Evolutionary conservation across 2,888 invertebrate genomes (phyloP), one percentile per base, ranked within the genome.

Genomic region (Catocala fraxini): DNA sequence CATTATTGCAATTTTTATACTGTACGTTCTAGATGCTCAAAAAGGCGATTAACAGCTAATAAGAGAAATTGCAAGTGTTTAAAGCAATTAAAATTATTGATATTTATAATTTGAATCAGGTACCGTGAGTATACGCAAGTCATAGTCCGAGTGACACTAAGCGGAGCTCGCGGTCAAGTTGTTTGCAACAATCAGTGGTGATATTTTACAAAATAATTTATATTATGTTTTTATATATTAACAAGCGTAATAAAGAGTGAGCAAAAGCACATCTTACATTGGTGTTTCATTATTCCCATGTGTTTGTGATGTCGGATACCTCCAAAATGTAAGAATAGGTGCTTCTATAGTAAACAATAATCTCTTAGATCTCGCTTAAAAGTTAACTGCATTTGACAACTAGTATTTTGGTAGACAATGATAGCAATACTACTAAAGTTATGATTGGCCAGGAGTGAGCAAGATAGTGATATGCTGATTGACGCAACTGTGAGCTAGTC

Each of bases 241-340:
- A 93, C 93, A 92, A 90, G 86, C 90, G 91, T 93, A 94, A 93
- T 94, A 94, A 94, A 94, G 93, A 93, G 92, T 92, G 93, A 93
- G 91, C 92, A 89, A 90, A 87, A 91, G 93, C 93, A 93, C 93
- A 90, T 93, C 90, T 90, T 88, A 88, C 60, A 87, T 74, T 73
- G 65, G 79, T 90, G 90, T 94, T 93, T 94, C 78, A 92, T 90
- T 91, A 59, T 61, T 70, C 63, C 63, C 74, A 51, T 73, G n/a
- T 71, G 70, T 74, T 68, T 73, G 75, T 79, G 68, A 39, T 46
- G 67, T 64, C 53, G 12, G 9, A 12, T 13, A 53, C 42, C 53
- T 10, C 5, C 11, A 9, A 39, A 7, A 39, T 7, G 35, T 39
- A 39, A 39, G 25, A 25, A 25, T 25, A 25, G 25, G 25, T 25